Conservation (phyloP, 1,140 invertebrate species). For the Streblospio benedicti region DNA sequence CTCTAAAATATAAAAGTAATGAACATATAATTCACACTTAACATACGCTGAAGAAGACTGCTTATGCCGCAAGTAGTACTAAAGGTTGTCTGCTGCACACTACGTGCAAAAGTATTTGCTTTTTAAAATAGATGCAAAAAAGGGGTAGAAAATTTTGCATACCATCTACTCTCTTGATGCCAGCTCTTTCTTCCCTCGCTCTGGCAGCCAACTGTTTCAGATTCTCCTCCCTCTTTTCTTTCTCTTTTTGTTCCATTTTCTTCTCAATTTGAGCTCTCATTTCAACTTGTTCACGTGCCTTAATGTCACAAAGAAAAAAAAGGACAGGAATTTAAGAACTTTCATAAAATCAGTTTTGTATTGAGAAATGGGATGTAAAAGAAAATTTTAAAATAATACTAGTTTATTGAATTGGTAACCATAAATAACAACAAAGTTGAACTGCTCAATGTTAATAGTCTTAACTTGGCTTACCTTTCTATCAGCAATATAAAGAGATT, state of each 20-base stretch:
- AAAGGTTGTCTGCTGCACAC: too few relatives aligned
- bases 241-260: slow-evolving; percentile 93
- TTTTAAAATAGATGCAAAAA: too few relatives aligned
- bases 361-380: too few relatives aligned
- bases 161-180: slow-evolving; percentile 40
- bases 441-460: too few relatives aligned
- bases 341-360: neutral
- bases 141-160: too few relatives aligned
- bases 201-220: slow-evolving; percentile 85
- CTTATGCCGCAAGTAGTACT: too few relatives aligned
- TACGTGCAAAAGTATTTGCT: too few relatives aligned
- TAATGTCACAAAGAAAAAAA: slow-evolving; percentile 11
- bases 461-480: slow-evolving; percentile 59
- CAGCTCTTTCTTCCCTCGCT: slow-evolving; percentile 88
- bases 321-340: too few relatives aligned
- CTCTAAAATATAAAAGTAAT: slow-evolving; percentile 14
- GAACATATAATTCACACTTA: too few relatives aligned
- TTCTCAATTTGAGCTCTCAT: slow-evolving; percentile 90
- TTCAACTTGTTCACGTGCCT: slow-evolving; percentile 89
- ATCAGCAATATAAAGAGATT: slow-evolving; percentile 95
- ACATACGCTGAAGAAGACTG: too few relatives aligned
- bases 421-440: neutral
- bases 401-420: neutral
- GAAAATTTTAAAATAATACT: neutral
- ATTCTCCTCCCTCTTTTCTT: slow-evolving; percentile 95